Evolutionary conservation across 35 echinoderm and acorn worm genomes (phyloP), one percentile per base, ranked within the genome.

Genomic region (Heliocidaris erythrogramma): DNA sequence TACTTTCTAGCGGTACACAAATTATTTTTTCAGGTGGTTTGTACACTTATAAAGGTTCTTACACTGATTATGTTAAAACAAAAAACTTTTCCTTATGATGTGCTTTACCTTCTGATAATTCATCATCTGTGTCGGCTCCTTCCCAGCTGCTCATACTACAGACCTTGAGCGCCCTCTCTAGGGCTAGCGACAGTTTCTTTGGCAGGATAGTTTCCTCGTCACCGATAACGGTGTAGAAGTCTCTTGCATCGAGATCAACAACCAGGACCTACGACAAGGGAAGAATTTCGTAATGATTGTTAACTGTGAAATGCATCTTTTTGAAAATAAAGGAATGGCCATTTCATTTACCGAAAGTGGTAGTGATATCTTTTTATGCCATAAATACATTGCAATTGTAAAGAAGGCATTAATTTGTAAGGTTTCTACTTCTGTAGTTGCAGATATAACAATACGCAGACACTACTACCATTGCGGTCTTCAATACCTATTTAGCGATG

Each of bases 151-250:
- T 89, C 59, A 53, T 95, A 59, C 61, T 50, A 86, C 78, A 93
- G 5, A 88, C 93, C 92, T 95, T 84, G 10, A 96, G 92, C 2
- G 96, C 96, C 30, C 96, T 94, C 59, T 96, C 93, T 21, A 99
- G 94, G 29, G 95, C 98, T 10, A 89, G 5, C 11, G 94, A 93
- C 5, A 97, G 49, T 88, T 97, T 97, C 98, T 95, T 99, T 47
- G 98, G 98, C 31, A 99, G 88, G 49, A 99, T 99, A 12, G 94
- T 99, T 30, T 88, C 94, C 88, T 99, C 98, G 89, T 99, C 98
- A 30, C 98, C 98, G 0, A 99, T 93, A 18, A 95, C 49, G 2
- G 90, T 94, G 86, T 97, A 95, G 90, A 99, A 97, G 69, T 97
- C 96, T 32, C 71, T 94, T 3, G 95, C 91, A 90, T 97, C 98